Percentiles rank a stretch among this genome's conserved stretches.
phyloP scores from a whole-genome alignment of 2,888 invertebrate genomes.

The Scaptomyza cyrtandrae region DNA sequence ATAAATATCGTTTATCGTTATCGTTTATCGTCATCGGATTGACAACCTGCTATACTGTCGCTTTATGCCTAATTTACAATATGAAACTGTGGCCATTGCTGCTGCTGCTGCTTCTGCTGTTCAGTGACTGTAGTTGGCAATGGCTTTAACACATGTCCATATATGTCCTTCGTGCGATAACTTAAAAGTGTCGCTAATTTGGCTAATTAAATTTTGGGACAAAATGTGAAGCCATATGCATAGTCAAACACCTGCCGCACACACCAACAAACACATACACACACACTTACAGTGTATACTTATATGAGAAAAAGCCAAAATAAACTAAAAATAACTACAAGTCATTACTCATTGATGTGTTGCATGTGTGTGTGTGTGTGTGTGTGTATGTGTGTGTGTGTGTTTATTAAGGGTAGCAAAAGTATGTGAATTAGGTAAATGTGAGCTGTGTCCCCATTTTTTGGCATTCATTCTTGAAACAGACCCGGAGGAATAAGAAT shows the following conservation, averaged over 20 bases:
- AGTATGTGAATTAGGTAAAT: slow-evolving; percentile 33
- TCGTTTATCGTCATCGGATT: not conserved
- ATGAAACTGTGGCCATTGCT: slow-evolving; percentile 53
- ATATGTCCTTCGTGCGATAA: slow-evolving; percentile 55
- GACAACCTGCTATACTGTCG: slow-evolving; percentile 57
- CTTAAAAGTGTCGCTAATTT: slow-evolving; percentile 75
- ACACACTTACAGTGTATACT: slow-evolving; percentile 10
- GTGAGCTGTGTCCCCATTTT: slow-evolving; percentile 23
- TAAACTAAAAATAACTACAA: slow-evolving; percentile 51
- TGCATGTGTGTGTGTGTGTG: slow-evolving; percentile 1
- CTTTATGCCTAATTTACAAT: slow-evolving; percentile 52
- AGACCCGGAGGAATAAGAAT: slow-evolving; percentile 10
- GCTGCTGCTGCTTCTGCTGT: slow-evolving; percentile 17
- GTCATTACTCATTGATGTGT: slow-evolving; percentile 51
- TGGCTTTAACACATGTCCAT: slow-evolving; percentile 28
- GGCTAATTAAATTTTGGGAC: slow-evolving; percentile 69
- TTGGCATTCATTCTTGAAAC: slow-evolving; percentile 57
- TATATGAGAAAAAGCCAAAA: slow-evolving; percentile 23
- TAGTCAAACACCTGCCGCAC: slow-evolving; percentile 41
- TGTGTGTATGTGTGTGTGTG: slow-evolving; percentile 14
- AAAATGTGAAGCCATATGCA: slow-evolving; percentile 59
- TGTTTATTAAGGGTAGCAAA: slow-evolving; percentile 47
- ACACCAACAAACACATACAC: slow-evolving; percentile 38
- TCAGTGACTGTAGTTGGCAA: slow-evolving; percentile 26
- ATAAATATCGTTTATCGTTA: not conserved